Evolutionary conservation across 2,113 vertebrate species (phyloP).

Genomic region (Dryoscopus gambensis): DNA sequence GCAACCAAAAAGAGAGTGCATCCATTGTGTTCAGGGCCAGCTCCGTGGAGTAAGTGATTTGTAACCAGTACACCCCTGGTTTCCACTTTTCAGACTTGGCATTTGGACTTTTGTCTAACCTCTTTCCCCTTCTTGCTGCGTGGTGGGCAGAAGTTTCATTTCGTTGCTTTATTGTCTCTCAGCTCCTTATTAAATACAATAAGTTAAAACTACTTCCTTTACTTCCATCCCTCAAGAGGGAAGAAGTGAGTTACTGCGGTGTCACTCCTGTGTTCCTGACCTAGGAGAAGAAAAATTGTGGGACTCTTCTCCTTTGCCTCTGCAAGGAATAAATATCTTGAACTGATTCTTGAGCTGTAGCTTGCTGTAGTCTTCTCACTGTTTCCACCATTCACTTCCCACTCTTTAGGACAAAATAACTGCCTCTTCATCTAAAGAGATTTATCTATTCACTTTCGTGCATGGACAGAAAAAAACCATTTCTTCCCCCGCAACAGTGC

Average conservation of each 20-base stretch:
- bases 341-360: conserved; percentile 5
- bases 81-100: neutral
- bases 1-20: neutral
- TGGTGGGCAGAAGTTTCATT: conserved; percentile 21
- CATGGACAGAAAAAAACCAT: conserved; percentile 35
- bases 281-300: conserved; percentile 18
- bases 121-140: neutral
- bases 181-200: conserved; percentile 48
- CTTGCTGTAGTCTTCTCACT: neutral
- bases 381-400: conserved; percentile 49
- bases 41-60: neutral
- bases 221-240: conserved; percentile 22
- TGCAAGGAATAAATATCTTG: conserved; percentile 36
- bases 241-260: conserved; percentile 32
- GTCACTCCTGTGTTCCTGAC: conserved; percentile 20
- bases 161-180: conserved; percentile 38
- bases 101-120: conserved; percentile 21
- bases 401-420: conserved; percentile 60
- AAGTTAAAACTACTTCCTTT: conserved; percentile 17
- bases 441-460: conserved; percentile 34
- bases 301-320: conserved; percentile 7
- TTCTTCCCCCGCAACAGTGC: conserved; percentile 59
- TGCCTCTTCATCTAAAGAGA: conserved; percentile 50
- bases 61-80: neutral
- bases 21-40: neutral